Evolutionary conservation across 2,888 invertebrate species (phyloP).

Genomic region (Iphiclides podalirius): DNA sequence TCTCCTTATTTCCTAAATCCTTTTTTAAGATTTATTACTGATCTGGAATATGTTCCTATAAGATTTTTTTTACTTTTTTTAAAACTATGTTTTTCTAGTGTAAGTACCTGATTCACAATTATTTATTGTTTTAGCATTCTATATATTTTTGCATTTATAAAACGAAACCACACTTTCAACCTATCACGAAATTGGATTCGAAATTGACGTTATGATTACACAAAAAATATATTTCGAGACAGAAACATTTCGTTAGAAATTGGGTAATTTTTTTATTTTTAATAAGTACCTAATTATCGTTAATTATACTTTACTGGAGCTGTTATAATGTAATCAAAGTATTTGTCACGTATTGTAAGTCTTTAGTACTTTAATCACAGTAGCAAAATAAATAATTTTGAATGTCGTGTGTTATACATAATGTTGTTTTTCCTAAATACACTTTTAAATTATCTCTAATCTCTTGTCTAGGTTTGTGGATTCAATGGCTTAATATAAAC

Average conservation of each 20-base stretch:
- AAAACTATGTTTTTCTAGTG: conserved; percentile 6
- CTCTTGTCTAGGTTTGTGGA: conserved; percentile 1
- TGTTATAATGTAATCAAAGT: too few species aligned
- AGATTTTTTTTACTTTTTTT: conserved; percentile 17
- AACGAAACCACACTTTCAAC: neutral
- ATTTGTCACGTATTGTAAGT: neutral
- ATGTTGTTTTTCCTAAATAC: conserved; percentile 9
- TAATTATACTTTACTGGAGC: too few species aligned
- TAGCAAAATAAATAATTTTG: conserved; percentile 1
- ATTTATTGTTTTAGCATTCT: conserved; percentile 12
- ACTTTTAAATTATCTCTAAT: neutral
- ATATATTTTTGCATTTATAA: conserved; percentile 12
- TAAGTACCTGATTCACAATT: conserved; percentile 22
- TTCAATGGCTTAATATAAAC: conserved; percentile 1
- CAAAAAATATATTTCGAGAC: too few species aligned
- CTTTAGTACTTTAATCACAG: conserved; percentile 3
- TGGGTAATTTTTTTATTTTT: too few species aligned
- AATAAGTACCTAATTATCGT: too few species aligned
- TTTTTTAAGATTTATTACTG: conserved; percentile 8
- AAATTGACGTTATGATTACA: too few species aligned
- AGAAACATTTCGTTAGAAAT: too few species aligned
- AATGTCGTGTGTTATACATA: neutral
- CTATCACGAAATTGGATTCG: too few species aligned
- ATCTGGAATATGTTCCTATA: conserved; percentile 20
- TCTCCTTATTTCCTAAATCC: conserved; percentile 1